Evolutionary conservation across 2,797 vertebrate species (phyloP).

Genomic region (Eupleurogrammus muticus): DNA sequence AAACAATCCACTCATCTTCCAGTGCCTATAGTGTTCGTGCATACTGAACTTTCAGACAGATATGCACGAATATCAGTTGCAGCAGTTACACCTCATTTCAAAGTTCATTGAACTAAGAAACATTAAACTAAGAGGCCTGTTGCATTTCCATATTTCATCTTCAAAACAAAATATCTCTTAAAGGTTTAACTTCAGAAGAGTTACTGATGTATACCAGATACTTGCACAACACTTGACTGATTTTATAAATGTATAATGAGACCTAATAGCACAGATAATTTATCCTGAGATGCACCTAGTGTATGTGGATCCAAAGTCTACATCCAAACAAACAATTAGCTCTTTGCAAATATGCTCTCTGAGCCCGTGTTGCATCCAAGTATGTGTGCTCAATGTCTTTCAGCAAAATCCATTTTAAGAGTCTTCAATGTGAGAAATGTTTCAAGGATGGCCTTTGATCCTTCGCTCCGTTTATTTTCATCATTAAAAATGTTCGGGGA

Average conservation of each 20-base stretch:
- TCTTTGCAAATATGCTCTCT: conserved; percentile 76
- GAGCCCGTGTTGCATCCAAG: conserved; percentile 29
- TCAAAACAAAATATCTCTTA: not conserved
- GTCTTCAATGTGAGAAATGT: not conserved
- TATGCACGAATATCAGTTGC: not conserved
- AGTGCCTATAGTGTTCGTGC: not conserved
- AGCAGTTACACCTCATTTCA: not conserved
- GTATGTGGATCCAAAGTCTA: conserved; percentile 77
- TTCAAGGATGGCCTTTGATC: not conserved
- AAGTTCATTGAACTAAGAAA: not conserved
- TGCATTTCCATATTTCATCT: not conserved
- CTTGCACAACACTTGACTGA: not conserved
- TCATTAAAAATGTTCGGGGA: not conserved
- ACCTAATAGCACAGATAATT: conserved; percentile 4
- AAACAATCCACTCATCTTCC: not conserved
- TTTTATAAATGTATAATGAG: conserved; percentile 5
- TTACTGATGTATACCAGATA: not conserved
- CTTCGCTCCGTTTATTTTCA: not conserved
- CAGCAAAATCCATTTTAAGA: not conserved
- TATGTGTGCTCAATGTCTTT: not conserved
- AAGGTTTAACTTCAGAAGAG: not conserved
- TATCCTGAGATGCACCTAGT: conserved; percentile 41
- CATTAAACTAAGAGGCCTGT: not conserved
- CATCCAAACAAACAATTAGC: conserved; percentile 70
- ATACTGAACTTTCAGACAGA: conserved; percentile 3